Evolutionary conservation across 2,888 invertebrate species (phyloP).

Genomic region (Megaustenia siamemsis): DNA sequence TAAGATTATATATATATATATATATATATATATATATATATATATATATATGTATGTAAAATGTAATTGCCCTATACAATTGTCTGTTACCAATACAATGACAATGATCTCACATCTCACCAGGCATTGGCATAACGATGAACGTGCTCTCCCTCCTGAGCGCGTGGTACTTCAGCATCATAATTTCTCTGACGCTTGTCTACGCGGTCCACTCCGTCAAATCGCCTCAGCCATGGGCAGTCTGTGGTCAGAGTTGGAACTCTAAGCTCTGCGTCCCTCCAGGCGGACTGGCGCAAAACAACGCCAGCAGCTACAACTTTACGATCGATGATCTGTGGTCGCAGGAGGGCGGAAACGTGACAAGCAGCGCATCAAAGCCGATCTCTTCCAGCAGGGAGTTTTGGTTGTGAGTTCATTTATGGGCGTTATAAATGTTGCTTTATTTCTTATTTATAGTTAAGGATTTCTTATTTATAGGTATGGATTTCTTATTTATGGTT

Average conservation of each 20-base stretch:
- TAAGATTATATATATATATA: background rate
- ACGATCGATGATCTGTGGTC: background rate
- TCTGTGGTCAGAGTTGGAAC: slow-evolving; percentile 54
- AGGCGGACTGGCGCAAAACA: background rate
- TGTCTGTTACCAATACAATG: no score
- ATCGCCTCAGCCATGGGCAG: slow-evolving; percentile 49
- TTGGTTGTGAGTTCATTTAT: slow-evolving; percentile 48
- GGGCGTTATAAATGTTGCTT: no score
- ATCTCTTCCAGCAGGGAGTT: slow-evolving; percentile 40
- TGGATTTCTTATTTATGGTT: no score
- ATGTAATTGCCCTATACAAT: no score
- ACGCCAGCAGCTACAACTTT: background rate
- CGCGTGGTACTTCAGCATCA: slow-evolving; percentile 48
- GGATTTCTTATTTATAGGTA: no score
- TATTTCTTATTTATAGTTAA: no score
- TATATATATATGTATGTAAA: background rate
- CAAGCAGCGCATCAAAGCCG: background rate
- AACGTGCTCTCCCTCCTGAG: slow-evolving; percentile 35
- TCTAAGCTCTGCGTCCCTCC: slow-evolving; percentile 36
- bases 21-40: slow-evolving; percentile 11
- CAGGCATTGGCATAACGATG: slow-evolving; percentile 53
- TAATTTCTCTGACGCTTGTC: slow-evolving; percentile 40
- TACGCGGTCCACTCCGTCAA: slow-evolving; percentile 40
- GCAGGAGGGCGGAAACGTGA: background rate
- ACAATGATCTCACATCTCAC: no score